Evolutionary conservation across 2,113 vertebrate species (phyloP).

Genomic region (Lamprotornis superbus): DNA sequence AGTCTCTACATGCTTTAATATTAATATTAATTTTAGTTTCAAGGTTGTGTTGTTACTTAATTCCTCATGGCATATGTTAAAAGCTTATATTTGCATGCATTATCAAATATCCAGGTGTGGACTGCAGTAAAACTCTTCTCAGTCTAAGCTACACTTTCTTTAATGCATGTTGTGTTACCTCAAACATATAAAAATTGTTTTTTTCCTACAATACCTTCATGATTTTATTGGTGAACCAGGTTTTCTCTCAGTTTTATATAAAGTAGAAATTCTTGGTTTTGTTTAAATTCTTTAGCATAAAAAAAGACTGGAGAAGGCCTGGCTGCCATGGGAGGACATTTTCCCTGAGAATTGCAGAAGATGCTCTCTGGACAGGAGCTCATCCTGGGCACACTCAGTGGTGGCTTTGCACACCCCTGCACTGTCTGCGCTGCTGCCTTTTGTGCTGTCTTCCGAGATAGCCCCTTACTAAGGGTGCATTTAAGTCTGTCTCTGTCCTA

Average conservation of each 20-base stretch:
- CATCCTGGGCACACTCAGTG: neutral
- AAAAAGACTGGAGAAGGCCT: neutral
- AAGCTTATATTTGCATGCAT: neutral
- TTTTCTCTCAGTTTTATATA: neutral
- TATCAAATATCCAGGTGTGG: neutral
- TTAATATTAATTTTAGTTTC: neutral
- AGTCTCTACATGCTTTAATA: neutral
- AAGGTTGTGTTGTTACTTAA: neutral
- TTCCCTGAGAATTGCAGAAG: neutral
- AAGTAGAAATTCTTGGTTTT: neutral
- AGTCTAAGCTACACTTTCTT: neutral
- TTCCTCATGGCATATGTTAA: neutral
- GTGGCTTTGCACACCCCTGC: neutral
- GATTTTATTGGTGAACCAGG: neutral
- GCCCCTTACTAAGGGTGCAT: neutral
- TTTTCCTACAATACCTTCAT: neutral
- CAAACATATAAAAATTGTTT: neutral
- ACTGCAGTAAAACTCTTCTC: neutral
- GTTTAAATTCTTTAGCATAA: neutral
- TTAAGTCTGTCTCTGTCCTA: neutral
- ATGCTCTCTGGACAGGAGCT: neutral
- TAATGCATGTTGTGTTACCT: neutral
- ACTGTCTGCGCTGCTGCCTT: neutral
- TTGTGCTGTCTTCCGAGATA: neutral
- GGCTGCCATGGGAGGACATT: neutral